phyloP scores from a whole-genome alignment of 2,888 invertebrate species.

The Nemotelus pantherinus region DNA sequence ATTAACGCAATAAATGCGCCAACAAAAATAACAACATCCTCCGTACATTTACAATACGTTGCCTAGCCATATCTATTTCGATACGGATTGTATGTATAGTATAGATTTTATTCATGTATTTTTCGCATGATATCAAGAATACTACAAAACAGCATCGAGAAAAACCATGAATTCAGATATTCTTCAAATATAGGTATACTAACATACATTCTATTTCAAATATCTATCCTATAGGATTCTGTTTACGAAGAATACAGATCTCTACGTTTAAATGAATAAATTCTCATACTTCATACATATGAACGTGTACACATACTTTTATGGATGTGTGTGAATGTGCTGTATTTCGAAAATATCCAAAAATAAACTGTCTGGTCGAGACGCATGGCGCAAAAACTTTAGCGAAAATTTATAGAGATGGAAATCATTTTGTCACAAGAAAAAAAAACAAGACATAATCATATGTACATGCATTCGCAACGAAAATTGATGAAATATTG shows the following conservation, averaged over 20 bases:
- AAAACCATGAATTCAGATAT: not conserved
- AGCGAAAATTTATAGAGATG: conserved; percentile 19
- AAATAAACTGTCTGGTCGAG: conserved; percentile 29
- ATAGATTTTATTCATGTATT: too few relatives aligned
- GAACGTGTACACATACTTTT: not conserved
- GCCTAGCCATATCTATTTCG: too few relatives aligned
- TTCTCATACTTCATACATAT: not conserved
- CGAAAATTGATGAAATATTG: too few relatives aligned
- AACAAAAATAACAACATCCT: not conserved
- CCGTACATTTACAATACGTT: too few relatives aligned
- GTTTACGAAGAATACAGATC: not conserved
- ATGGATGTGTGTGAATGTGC: not conserved
- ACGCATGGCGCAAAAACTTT: conserved; percentile 1
- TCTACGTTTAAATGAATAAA: not conserved
- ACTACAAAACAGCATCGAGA: too few relatives aligned
- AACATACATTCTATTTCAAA: not conserved
- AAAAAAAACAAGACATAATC: not conserved
- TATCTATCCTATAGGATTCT: not conserved
- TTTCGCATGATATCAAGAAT: too few relatives aligned
- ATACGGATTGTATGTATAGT: too few relatives aligned
- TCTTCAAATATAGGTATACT: not conserved
- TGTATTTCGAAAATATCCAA: conserved; percentile 5
- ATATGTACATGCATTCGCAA: too few relatives aligned
- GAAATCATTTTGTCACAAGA: not conserved
- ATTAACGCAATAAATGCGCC: not conserved